Evolutionary conservation across 2,113 vertebrate species (phyloP).

Genomic region (Amazona guildingii): DNA sequence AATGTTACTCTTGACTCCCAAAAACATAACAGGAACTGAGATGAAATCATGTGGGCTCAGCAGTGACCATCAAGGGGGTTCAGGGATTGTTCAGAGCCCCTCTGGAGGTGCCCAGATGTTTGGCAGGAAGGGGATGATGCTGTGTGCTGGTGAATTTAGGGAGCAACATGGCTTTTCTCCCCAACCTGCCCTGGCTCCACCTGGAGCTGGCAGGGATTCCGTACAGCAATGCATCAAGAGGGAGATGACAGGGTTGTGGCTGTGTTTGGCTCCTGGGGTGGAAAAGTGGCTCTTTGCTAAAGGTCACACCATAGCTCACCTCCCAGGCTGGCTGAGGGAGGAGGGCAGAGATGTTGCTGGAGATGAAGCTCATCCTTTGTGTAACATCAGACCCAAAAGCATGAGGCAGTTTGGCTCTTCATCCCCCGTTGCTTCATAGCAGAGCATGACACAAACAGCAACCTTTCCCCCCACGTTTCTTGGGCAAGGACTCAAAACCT

Average conservation of each 20-base stretch:
- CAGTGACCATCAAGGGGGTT: constrained; percentile 63
- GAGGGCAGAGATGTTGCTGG: background rate
- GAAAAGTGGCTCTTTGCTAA: background rate
- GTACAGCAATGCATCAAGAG: background rate
- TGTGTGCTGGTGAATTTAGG: background rate
- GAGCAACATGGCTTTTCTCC: background rate
- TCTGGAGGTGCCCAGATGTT: constrained; percentile 43
- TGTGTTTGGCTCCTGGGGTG: background rate
- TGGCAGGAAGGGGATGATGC: background rate
- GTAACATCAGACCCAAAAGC: background rate
- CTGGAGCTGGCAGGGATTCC: background rate
- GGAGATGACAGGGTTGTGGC: background rate
- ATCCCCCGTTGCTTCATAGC: background rate
- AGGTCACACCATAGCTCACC: background rate
- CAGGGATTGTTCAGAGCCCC: constrained; percentile 46
- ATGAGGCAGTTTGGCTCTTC: background rate
- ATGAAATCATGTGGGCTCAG: constrained; percentile 73
- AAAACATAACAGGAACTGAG: constrained; percentile 54
- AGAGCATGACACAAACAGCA: background rate
- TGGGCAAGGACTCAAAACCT: background rate
- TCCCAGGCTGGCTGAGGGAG: background rate
- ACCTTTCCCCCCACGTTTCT: background rate
- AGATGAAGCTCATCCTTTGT: background rate
- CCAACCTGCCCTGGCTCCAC: background rate
- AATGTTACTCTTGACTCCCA: constrained; percentile 69